These are phyloP conservation scores for Rhamphomyia laevipes DNA, from an alignment of 2,888 invertebrate genomes.

Conservation along the genomic window DNA sequence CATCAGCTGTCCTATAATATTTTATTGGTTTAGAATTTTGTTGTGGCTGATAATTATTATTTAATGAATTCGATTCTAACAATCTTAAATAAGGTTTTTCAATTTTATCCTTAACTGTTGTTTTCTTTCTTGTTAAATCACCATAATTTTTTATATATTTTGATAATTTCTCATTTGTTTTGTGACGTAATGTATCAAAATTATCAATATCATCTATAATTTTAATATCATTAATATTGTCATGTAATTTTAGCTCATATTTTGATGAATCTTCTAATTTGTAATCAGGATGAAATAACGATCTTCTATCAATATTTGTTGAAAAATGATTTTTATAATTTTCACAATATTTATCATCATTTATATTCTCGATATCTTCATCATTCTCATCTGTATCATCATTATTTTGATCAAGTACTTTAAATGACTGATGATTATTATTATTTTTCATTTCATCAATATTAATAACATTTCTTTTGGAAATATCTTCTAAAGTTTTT, in stretches of 20 bases:
- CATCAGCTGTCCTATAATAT: no score
- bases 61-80: no score
- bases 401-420: slow-evolving; percentile 21
- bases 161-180: slow-evolving; percentile 26
- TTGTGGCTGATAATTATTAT: not conserved
- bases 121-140: slow-evolving; percentile 24
- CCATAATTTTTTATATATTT: slow-evolving; percentile 34
- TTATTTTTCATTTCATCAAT: not conserved
- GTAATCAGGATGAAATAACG: slow-evolving; percentile 27
- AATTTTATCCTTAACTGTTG: no score
- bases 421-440: slow-evolving; percentile 6
- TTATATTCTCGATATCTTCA: not conserved
- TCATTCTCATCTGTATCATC: no score
- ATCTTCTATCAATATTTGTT: slow-evolving; percentile 25
- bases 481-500: not conserved
- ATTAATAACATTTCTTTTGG: not conserved
- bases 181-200: slow-evolving; percentile 25
- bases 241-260: not conserved
- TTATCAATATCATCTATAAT: slow-evolving; percentile 20
- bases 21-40: slow-evolving; percentile 13
- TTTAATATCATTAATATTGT: slow-evolving; percentile 3
- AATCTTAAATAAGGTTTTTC: no score
- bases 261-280: slow-evolving; percentile 1
- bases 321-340: slow-evolving; percentile 8
- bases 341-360: not conserved